Conservation (phyloP, 2,797 vertebrate genomes). For the Propithecus perrieri region DNA sequence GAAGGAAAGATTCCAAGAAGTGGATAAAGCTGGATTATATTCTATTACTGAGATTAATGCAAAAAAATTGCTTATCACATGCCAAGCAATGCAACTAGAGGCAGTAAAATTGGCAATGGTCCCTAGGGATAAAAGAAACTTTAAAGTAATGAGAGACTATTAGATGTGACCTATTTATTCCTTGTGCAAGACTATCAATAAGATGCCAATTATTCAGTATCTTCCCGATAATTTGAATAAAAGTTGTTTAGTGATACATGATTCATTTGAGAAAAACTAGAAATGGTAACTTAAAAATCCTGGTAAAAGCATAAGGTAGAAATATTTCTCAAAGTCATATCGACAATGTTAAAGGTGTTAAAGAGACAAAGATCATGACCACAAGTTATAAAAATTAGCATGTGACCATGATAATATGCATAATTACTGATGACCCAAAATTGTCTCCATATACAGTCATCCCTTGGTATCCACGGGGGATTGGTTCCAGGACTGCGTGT, state of each 20-base stretch:
- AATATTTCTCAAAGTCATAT: background rate
- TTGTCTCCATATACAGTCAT: background rate
- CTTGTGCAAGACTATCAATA: background rate
- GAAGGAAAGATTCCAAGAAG: background rate
- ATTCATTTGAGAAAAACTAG: background rate
- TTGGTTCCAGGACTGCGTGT: background rate
- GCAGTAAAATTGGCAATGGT: background rate
- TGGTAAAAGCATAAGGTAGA: background rate
- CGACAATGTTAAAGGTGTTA: background rate
- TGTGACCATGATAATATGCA: background rate
- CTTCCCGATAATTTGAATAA: background rate
- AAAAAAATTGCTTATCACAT: background rate
- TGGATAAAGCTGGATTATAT: background rate
- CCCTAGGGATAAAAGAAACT: background rate
- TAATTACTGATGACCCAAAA: background rate
- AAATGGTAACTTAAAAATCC: background rate
- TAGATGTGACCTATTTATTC: background rate
- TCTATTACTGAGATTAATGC: background rate
- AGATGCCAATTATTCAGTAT: background rate
- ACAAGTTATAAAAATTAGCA: background rate
- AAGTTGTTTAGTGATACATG: background rate
- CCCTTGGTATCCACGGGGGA: background rate
- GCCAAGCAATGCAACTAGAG: background rate
- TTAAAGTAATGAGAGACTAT: background rate
- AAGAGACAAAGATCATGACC: background rate